phyloP scores from a whole-genome alignment of 2,888 invertebrate genomes.

The Hermaeophaga mercurialis region DNA sequence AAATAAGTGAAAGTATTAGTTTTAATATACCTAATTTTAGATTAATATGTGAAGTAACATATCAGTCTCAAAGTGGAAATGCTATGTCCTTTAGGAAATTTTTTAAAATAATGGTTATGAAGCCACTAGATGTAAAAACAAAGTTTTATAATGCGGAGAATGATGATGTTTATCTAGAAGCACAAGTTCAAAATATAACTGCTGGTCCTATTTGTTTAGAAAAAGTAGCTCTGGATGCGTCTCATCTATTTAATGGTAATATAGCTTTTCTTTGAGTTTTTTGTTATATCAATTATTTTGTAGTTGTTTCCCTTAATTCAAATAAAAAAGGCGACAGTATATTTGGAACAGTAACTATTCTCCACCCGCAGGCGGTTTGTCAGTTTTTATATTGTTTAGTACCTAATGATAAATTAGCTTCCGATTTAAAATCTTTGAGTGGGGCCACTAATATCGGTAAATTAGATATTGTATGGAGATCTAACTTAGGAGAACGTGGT shows the following conservation, averaged over 20 bases:
- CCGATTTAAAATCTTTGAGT: conserved; percentile 78
- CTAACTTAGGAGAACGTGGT: conserved; percentile 96
- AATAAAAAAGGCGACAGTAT: conserved; percentile 71
- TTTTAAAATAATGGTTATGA: conserved; percentile 97
- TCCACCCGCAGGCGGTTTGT: conserved; percentile 89
- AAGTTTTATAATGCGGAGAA: conserved; percentile 95
- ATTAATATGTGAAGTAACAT: conserved; percentile 94
- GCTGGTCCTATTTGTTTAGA: conserved; percentile 91
- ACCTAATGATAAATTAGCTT: conserved; percentile 76
- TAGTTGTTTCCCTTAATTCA: conserved; percentile 75
- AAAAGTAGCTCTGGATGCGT: conserved; percentile 91
- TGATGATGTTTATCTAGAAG: conserved; percentile 75
- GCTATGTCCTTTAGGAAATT: conserved; percentile 91
- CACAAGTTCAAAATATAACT: conserved; percentile 90
- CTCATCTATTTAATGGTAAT: conserved; percentile 80
- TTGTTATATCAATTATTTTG: conserved; percentile 3
- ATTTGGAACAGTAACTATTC: conserved; percentile 77
- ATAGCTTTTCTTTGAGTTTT: neutral
- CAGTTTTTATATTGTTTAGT: conserved; percentile 94
- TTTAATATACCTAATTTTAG: conserved; percentile 59
- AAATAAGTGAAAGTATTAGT: neutral
- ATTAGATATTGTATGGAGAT: conserved; percentile 97
- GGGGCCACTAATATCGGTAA: conserved; percentile 92
- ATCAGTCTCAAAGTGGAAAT: conserved; percentile 76
- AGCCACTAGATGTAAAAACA: conserved; percentile 97